Conservation (phyloP, 2,113 vertebrate species). For the Cebidichthys violaceus region DNA sequence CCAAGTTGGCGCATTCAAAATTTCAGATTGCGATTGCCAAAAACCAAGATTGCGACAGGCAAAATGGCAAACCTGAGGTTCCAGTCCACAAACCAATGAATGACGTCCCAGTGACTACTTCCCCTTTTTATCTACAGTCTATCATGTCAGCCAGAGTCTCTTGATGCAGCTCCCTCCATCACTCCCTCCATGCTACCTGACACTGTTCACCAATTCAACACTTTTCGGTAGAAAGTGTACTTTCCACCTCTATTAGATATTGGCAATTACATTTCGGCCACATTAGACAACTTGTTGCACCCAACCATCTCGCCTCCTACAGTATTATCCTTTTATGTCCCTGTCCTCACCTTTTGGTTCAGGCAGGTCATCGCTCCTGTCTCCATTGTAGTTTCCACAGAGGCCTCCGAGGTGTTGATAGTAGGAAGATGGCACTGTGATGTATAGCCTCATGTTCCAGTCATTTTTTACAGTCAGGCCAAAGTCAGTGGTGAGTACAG, state of each 20-base stretch:
- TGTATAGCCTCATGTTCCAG: constrained; percentile 44
- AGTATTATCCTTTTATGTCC: background rate
- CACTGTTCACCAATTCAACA: background rate
- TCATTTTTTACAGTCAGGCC: constrained; percentile 42
- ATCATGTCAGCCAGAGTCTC: background rate
- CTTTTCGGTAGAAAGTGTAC: background rate
- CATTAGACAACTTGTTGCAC: background rate
- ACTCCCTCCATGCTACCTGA: background rate
- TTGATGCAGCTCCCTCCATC: background rate
- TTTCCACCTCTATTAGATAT: background rate
- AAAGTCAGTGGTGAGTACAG: constrained; percentile 42
- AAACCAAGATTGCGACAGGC: too few species aligned
- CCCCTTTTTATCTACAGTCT: too few species aligned
- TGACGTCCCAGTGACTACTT: too few species aligned
- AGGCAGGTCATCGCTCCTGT: constrained; percentile 38
- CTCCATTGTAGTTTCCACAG: constrained; percentile 59
- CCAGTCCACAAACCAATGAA: too few species aligned
- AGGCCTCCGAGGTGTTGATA: constrained; percentile 41
- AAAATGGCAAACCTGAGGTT: too few species aligned
- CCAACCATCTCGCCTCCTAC: background rate
- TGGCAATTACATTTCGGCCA: background rate
- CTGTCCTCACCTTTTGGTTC: constrained; percentile 5
- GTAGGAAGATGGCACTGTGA: constrained; percentile 51
- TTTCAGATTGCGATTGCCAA: too few species aligned
- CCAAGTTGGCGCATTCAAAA: too few species aligned